Evolutionary conservation across 30 jellyfish, hydroid and myxozoan genomes (phyloP), one percentile per base, ranked within the genome.

Genomic region (Aurelia sp.): DNA sequence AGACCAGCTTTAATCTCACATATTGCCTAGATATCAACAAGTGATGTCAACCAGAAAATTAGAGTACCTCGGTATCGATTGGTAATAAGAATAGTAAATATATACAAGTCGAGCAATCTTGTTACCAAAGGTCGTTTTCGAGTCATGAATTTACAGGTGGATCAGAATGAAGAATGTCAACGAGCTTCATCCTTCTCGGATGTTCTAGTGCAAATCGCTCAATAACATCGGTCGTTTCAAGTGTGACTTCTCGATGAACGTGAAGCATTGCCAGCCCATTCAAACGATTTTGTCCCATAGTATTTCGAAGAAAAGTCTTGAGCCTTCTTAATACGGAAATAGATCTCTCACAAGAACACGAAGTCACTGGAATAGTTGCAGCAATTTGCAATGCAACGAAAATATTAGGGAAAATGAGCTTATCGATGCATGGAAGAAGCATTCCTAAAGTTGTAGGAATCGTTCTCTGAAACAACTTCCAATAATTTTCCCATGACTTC

Each of bases 311-410:
- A 69, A 13, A 70, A 67, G 92, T 67, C 57, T 82, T 82, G 38
- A 82, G 53, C 63, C 90, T 85, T 16, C 84, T 65, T 20, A 63
- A 40, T 15, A 40, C 87, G 20, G 90, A 86, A 35, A 86, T 74
- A 9, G 95, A 86, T 35, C 90, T 27, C 76, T 76, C 90, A 63
- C 95, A 86, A 8, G 95, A 67, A 27, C 95, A 86, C 10, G 91
- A 67, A 10, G 90, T 73, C 52, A 86, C 95, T 5, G 90, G 95
- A 27, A 86, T 38, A 30, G 95, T 86, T 27, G 95, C 90, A 5
- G 80, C 65, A 18, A 75, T 86, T 52, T 62, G 67, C 70, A 86
- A 41, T 22, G 95, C 95, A 50, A 40, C 51, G 64, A 7, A 62
- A 24, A 86, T 63, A 53, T 75, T 86, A 8, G 91, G 96, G 63